phyloP scores from a whole-genome alignment of 2,888 invertebrate species.

The Chloroclystis v-ata region DNA sequence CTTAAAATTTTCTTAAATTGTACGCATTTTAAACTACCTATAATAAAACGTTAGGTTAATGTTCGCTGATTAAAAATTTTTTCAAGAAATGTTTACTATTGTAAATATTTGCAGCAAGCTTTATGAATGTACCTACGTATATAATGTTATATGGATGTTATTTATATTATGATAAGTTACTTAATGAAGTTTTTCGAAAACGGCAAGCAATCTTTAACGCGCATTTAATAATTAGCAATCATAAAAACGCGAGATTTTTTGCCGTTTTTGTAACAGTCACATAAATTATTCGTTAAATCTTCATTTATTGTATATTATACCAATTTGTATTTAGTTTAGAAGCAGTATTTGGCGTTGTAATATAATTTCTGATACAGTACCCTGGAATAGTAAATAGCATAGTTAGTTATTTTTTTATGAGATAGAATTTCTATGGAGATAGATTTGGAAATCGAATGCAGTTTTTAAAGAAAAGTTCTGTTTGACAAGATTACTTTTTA shows the following conservation, averaged over 20 bases:
- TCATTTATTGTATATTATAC: slow-evolving; percentile 60
- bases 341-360: slow-evolving; percentile 69
- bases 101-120: slow-evolving; percentile 57
- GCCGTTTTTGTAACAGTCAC: slow-evolving; percentile 53
- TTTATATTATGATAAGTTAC: slow-evolving; percentile 54
- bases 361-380: slow-evolving; percentile 54
- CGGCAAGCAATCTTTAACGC: slow-evolving; percentile 46
- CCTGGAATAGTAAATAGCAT: slow-evolving; percentile 48
- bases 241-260: slow-evolving; percentile 39
- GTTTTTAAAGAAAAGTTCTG: slow-evolving; percentile 25
- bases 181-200: slow-evolving; percentile 52
- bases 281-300: slow-evolving; percentile 53
- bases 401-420: slow-evolving; percentile 54
- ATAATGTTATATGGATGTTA: slow-evolving; percentile 56
- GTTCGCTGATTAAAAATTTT: slow-evolving; percentile 44
- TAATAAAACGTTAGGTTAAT: slow-evolving; percentile 12
- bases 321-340: slow-evolving; percentile 58
- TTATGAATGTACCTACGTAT: slow-evolving; percentile 62
- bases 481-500: slow-evolving; percentile 18
- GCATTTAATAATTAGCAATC: slow-evolving; percentile 51
- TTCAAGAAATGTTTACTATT: slow-evolving; percentile 31
- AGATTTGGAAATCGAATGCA: slow-evolving; percentile 21
- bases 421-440: slow-evolving; percentile 52
- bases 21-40: no score
- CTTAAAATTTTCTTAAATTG: no score